Conservation (phyloP, 2,888 invertebrate species). For the Nowickia ferox region DNA sequence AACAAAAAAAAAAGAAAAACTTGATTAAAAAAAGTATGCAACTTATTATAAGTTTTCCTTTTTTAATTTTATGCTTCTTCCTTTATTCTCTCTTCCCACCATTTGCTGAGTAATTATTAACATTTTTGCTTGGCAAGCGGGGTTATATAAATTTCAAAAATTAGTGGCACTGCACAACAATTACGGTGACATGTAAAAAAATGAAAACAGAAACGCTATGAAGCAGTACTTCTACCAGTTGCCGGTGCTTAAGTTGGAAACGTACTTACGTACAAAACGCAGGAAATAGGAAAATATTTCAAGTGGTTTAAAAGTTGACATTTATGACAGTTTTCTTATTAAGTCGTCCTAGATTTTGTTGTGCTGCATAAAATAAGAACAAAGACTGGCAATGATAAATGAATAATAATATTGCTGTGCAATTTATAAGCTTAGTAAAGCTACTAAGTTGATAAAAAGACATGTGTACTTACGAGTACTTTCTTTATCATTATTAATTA, state of each 20-base stretch:
- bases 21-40: background rate
- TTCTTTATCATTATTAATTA: background rate
- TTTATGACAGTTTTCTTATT: conserved; percentile 61
- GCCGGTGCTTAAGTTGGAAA: background rate
- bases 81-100: background rate
- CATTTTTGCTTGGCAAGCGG: conserved; percentile 57
- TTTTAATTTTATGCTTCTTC: background rate
- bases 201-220: background rate
- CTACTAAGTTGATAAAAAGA: background rate
- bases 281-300: conserved; percentile 6
- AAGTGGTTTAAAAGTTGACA: conserved; percentile 66
- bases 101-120: conserved; percentile 6
- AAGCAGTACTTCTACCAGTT: background rate
- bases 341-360: conserved; percentile 55
- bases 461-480: background rate
- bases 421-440: background rate
- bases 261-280: background rate
- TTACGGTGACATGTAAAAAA: conserved; percentile 16
- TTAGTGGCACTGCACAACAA: conserved; percentile 35
- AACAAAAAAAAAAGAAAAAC: background rate
- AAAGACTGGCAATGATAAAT: conserved; percentile 33
- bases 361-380: conserved; percentile 16
- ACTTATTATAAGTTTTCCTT: background rate
- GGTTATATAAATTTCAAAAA: conserved; percentile 47
- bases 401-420: background rate